Base-by-base conservation (phyloP, 2,888 invertebrate genomes). In the Coleophora flavipennella region DNA sequence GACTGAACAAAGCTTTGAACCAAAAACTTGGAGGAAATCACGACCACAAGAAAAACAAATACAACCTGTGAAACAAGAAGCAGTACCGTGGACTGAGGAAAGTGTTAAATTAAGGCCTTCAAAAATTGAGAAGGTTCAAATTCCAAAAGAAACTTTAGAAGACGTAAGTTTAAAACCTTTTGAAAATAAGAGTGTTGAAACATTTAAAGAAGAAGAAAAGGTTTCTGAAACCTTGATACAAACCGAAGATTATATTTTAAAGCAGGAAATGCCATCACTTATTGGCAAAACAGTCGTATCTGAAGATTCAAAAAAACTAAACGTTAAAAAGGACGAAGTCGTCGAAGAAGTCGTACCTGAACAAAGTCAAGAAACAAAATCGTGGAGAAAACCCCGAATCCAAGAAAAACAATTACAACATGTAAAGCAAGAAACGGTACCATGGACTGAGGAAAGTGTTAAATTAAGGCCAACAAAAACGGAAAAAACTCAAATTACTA, bases 371-470 rank as follows among this genome's bases (percentile, higher is more conserved):
- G 32, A 40, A n/a, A 41, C 36, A 13, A 38, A 37, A 14, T 32
- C 31, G 10, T 45, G 53, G 54, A 47, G 47, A 40, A 66, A 55
- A 44, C 39, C 45, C 10, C 46, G 48, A 2, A 28, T 33, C 8
- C 62, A 63, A 26, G 65, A 62, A 6, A 58, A 44, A 44, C 37
- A 45, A 25, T 39, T 37, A 31, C 44, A 45, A 38, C 61, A 62
- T 42, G 67, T 70, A 41, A 60, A 54, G 43, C 64, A 61, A 57
- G 76, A 67, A 75, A 71, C 61, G 48, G 75, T 59, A 60, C 88
- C 61, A 39, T 88, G 63, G 88, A 92, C 88, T 2, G 86, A 91
- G 55, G 89, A 92, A 68, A 85, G 87, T 48, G 83, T 90, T n/a
- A 81, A 86, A 53, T 59, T 90, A 48, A 84, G 87, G 51, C 89